phyloP scores from a whole-genome alignment of 2,113 vertebrate genomes.

The Notarius quadriscutis region DNA sequence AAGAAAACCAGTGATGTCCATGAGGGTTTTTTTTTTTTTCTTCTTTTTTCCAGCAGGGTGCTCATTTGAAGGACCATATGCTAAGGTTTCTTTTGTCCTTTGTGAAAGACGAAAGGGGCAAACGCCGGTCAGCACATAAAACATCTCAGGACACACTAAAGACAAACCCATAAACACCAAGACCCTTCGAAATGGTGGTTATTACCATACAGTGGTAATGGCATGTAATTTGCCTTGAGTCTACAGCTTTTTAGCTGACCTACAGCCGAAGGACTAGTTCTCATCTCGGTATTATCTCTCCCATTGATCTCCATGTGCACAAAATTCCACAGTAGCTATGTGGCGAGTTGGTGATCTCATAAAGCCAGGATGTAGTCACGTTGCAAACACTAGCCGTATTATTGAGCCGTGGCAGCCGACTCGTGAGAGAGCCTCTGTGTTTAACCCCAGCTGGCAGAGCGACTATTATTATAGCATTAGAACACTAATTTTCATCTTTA shows the following conservation, averaged over 20 bases:
- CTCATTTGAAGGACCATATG: background rate
- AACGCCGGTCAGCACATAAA: slow-evolving; percentile 45
- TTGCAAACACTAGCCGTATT: slow-evolving; percentile 60
- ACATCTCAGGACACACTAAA: slow-evolving; percentile 22
- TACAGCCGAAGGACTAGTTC: background rate
- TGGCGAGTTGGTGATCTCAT: slow-evolving; percentile 13
- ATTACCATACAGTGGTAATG: background rate
- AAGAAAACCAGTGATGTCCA: background rate
- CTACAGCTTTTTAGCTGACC: background rate
- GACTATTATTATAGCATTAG: background rate
- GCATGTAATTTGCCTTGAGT: background rate
- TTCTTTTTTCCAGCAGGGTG: background rate
- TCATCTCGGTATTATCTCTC: background rate
- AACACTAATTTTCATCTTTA: too few relatives aligned
- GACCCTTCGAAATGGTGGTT: background rate
- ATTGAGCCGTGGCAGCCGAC: slow-evolving; percentile 12
- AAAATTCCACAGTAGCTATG: slow-evolving; percentile 25
- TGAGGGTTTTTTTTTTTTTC: background rate
- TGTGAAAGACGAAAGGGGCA: slow-evolving; percentile 23
- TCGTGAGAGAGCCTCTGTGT: slow-evolving; percentile 9
- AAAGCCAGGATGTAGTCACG: slow-evolving; percentile 37
- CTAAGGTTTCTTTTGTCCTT: slow-evolving; percentile 23
- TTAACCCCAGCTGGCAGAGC: background rate
- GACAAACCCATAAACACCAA: slow-evolving; percentile 9
- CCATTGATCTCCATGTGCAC: background rate